These are phyloP conservation scores for Coccyzus lansbergi DNA, from an alignment of 2,797 vertebrate genomes.

Conservation along the genomic window DNA sequence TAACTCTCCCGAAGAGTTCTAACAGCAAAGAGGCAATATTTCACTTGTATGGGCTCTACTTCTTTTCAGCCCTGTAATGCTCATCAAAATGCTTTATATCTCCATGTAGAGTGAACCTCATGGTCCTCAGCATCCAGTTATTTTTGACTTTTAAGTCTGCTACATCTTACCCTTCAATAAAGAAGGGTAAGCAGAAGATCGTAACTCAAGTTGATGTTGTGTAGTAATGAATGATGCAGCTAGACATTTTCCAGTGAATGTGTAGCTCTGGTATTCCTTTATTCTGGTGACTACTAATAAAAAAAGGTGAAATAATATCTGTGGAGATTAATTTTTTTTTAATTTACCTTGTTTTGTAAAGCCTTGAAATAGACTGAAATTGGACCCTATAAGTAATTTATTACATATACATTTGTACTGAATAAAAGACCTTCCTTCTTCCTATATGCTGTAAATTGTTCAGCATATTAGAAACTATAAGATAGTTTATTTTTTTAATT, in stretches of 20 bases:
- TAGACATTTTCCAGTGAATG: not conserved
- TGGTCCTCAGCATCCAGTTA: not conserved
- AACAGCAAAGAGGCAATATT: not conserved
- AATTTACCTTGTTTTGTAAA: not conserved
- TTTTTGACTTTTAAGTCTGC: constrained; percentile 16
- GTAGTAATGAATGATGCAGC: not conserved
- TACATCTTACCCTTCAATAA: not conserved
- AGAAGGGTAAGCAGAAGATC: not conserved
- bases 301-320: not conserved
- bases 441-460: not conserved
- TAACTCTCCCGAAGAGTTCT: not conserved
- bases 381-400: not conserved
- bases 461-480: not conserved
- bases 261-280: not conserved
- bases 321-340: not conserved
- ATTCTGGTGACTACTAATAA: not conserved
- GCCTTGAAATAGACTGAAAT: not conserved
- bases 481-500: not conserved
- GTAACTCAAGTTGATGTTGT: not conserved
- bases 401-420: not conserved
- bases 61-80: constrained; percentile 14
- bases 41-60: not conserved
- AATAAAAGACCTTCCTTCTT: not conserved
- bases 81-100: constrained; percentile 39
- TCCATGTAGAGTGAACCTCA: not conserved